These are phyloP conservation scores for Nothura maculosa DNA, from an alignment of 2,797 vertebrate species.

Conservation along the genomic window DNA sequence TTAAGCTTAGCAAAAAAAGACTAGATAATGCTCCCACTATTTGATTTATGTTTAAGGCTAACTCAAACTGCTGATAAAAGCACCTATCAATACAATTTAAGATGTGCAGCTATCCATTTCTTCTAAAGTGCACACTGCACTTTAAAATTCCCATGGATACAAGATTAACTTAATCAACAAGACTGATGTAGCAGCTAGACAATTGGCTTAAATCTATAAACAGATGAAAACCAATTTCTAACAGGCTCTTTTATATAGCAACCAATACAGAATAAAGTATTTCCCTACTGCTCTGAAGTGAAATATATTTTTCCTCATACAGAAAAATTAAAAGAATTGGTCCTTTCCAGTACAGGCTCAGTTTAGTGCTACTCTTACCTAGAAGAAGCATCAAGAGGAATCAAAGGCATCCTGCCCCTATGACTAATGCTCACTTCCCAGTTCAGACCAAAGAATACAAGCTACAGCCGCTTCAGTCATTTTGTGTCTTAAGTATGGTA, in stretches of 20 bases:
- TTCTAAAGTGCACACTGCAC: background rate
- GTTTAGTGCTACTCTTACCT: background rate
- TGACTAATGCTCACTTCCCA: background rate
- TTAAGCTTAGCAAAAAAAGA: too few species aligned
- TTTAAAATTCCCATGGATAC: background rate
- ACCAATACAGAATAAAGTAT: background rate
- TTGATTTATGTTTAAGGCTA: background rate
- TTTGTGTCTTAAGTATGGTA: background rate
- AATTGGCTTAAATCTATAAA: slow-evolving; percentile 18
- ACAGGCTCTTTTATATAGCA: background rate
- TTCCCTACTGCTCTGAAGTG: background rate
- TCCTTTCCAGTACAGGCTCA: fast-evolving
- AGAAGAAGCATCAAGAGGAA: background rate
- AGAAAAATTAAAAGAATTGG: background rate
- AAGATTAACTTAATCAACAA: slow-evolving; percentile 11
- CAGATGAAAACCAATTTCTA: background rate
- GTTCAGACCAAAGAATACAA: background rate
- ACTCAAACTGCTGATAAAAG: background rate
- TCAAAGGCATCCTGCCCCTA: background rate
- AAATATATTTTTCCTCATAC: background rate
- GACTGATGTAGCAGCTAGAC: background rate
- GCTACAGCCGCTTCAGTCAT: background rate
- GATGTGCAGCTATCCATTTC: background rate
- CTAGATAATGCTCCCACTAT: background rate
- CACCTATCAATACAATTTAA: background rate